phyloP scores from a whole-genome alignment of 2,113 vertebrate species.

The Herpetotheres cachinnans region DNA sequence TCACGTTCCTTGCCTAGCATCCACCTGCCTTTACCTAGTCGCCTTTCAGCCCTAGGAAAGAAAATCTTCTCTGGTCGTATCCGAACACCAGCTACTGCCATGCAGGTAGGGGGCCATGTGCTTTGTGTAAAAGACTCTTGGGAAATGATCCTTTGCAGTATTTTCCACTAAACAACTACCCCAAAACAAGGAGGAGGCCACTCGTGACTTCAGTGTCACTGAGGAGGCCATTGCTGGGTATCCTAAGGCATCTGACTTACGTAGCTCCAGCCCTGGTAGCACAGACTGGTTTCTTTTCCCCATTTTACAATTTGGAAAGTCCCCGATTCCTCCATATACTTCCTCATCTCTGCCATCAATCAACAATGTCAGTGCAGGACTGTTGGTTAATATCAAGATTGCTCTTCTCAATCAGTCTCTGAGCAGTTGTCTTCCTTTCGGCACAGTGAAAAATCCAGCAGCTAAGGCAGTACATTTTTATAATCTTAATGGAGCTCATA shows the following conservation, averaged over 20 bases:
- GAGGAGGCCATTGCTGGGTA: background rate
- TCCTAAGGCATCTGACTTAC: background rate
- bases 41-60: background rate
- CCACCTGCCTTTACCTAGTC: background rate
- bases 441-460: background rate
- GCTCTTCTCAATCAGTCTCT: background rate
- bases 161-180: background rate
- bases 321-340: background rate
- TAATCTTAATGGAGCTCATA: constrained; percentile 18
- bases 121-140: background rate
- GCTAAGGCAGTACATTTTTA: background rate
- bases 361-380: background rate
- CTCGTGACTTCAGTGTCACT: background rate
- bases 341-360: background rate
- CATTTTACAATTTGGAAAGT: constrained; percentile 24
- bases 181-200: background rate
- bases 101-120: background rate
- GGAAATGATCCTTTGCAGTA: background rate
- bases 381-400: background rate
- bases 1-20: background rate
- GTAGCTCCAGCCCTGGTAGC: background rate
- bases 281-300: constrained; percentile 18
- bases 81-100: background rate
- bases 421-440: background rate
- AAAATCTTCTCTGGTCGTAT: background rate